A percentile compares a stretch with the other conserved stretches of the same genome.
phyloP scores from a whole-genome alignment of 2,113 vertebrate genomes.

The Cervus canadensis region DNA sequence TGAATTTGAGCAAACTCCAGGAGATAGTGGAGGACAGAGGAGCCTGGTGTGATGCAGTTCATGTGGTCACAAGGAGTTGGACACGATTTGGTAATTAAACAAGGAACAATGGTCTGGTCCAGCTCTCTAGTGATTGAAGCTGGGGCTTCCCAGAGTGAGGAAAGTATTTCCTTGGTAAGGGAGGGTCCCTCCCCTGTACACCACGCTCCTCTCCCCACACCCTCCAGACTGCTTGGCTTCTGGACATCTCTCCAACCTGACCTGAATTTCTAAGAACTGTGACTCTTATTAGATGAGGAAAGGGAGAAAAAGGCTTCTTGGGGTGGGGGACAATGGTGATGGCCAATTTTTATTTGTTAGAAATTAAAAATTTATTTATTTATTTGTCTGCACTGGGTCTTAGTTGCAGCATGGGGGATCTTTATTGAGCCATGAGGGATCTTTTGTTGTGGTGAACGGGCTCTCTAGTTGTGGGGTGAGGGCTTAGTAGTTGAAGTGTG shows the following conservation, averaged over 20 bases:
- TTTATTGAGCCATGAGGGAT: not conserved
- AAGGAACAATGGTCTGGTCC: not conserved
- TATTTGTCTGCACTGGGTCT: not conserved
- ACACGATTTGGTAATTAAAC: not conserved
- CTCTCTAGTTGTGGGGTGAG: not conserved
- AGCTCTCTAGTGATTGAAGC: not conserved
- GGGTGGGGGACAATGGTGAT: not conserved
- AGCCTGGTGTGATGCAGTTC: not conserved
- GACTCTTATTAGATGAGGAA: not conserved
- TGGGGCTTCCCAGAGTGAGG: not conserved
- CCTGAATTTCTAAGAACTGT: not conserved
- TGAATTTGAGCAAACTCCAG: not conserved
- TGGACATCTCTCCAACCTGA: not conserved
- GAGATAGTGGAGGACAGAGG: not conserved
- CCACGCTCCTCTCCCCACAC: fast-evolving
- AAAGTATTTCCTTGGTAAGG: not conserved
- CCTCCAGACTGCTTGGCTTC: not conserved
- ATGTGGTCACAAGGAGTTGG: not conserved
- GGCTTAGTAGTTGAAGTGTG: not conserved
- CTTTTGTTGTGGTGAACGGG: not conserved
- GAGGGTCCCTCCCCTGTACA: not conserved
- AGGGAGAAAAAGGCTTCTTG: not conserved
- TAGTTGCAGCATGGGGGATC: not conserved
- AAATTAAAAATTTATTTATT: not conserved
- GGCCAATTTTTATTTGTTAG: not conserved